These are phyloP conservation scores for Neuroscelio doddi DNA, from an alignment of 2,888 invertebrate genomes.

Conservation along the genomic window DNA sequence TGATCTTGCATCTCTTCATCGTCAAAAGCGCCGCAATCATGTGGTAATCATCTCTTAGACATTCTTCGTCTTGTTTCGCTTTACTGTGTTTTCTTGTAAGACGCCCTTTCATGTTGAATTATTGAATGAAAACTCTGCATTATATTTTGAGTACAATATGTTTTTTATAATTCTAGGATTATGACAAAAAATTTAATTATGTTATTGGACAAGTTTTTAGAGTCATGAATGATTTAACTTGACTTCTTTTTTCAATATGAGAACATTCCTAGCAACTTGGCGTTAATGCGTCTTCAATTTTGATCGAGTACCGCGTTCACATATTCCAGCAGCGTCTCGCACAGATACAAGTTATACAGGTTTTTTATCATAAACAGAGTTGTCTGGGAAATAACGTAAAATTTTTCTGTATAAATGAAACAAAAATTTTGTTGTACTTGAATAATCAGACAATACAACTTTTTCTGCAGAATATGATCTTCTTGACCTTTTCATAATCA, in stretches of 20 bases:
- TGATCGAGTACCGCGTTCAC: constrained; percentile 29
- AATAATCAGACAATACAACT: neutral
- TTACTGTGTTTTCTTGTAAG: constrained; percentile 3
- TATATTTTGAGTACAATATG: too few relatives aligned
- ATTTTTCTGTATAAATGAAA: too few relatives aligned
- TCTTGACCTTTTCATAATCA: constrained; percentile 39
- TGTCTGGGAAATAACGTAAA: too few relatives aligned
- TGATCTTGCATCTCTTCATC: constrained; percentile 19
- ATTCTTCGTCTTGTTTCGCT: constrained; percentile 2
- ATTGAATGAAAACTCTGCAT: too few relatives aligned
- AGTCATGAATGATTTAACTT: constrained; percentile 17
- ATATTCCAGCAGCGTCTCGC: constrained; percentile 10
- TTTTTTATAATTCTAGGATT: too few relatives aligned
- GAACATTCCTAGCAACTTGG: constrained; percentile 17
- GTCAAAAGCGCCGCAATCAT: constrained; percentile 44
- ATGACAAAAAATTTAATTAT: too few relatives aligned
- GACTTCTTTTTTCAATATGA: constrained; percentile 14
- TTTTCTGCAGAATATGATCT: neutral
- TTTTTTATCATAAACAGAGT: too few relatives aligned
- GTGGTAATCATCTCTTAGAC: constrained; percentile 31
- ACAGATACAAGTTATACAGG: too few relatives aligned
- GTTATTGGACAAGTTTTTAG: neutral
- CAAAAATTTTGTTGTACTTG: neutral
- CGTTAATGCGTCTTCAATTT: constrained; percentile 38
- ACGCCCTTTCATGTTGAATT: neutral